These are phyloP conservation scores for Drosophila vallismaia DNA, from an alignment of 2,888 invertebrate genomes.

Conservation along the genomic window DNA sequence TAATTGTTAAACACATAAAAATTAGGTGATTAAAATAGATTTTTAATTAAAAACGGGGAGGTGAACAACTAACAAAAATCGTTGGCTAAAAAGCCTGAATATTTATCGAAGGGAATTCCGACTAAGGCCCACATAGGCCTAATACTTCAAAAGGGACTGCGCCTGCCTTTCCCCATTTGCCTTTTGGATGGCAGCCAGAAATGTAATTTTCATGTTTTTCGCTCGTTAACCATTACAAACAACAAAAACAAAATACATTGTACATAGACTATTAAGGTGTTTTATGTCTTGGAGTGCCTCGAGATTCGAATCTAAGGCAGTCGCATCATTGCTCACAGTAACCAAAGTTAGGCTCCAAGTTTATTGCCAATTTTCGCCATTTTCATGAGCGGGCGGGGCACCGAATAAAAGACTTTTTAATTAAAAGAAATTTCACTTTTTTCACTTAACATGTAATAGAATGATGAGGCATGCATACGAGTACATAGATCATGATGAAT, in stretches of 20 bases:
- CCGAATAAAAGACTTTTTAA: slow-evolving; percentile 61
- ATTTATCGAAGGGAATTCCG: background rate
- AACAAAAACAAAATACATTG: slow-evolving; percentile 51
- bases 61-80: background rate
- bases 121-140: background rate
- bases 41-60: background rate
- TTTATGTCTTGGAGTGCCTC: slow-evolving; percentile 23
- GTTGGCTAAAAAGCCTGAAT: background rate
- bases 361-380: slow-evolving; percentile 71
- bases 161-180: slow-evolving; percentile 8
- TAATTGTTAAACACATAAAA: slow-evolving; percentile 1
- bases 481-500: slow-evolving; percentile 20
- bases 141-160: background rate
- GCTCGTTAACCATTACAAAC: slow-evolving; percentile 46
- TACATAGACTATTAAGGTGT: slow-evolving; percentile 51
- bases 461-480: slow-evolving; percentile 38
- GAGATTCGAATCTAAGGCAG: slow-evolving; percentile 58
- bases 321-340: slow-evolving; percentile 42
- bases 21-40: background rate
- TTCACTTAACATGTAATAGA: slow-evolving; percentile 48
- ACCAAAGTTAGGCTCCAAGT: slow-evolving; percentile 40
- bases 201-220: slow-evolving; percentile 61
- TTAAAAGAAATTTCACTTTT: slow-evolving; percentile 73
- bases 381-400: slow-evolving; percentile 52
- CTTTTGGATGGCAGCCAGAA: slow-evolving; percentile 43